These are phyloP conservation scores for Megalops atlanticus DNA, from an alignment of 2,113 vertebrate genomes.

Conservation along the genomic window DNA sequence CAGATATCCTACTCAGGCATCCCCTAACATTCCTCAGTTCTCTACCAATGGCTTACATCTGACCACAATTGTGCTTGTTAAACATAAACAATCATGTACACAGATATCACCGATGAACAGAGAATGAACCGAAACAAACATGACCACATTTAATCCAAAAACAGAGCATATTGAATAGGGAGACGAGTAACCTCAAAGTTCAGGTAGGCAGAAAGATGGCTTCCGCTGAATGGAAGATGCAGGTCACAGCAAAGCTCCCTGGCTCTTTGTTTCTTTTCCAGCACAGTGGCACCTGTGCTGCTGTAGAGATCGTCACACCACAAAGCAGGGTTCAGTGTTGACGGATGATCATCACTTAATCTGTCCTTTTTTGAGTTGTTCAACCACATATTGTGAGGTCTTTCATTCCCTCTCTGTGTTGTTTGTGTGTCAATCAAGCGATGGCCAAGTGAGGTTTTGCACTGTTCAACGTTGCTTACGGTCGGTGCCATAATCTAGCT, in stretches of 20 bases:
- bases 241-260: neutral
- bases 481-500: neutral
- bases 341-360: neutral
- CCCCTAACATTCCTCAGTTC: slow-evolving; percentile 4
- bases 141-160: neutral
- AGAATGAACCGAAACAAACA: slow-evolving; percentile 6
- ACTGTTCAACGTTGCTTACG: slow-evolving; percentile 13
- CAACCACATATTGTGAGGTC: neutral
- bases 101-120: neutral
- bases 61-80: slow-evolving; percentile 15
- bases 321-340: neutral
- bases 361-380: neutral
- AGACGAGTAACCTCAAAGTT: slow-evolving; percentile 23
- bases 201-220: slow-evolving; percentile 7
- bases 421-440: neutral
- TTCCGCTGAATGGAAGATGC: neutral
- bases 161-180: slow-evolving; percentile 18
- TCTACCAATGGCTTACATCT: slow-evolving; percentile 6
- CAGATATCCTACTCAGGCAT: neutral
- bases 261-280: neutral
- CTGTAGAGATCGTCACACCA: neutral
- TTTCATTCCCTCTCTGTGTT: neutral
- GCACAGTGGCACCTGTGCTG: neutral
- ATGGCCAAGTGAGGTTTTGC: slow-evolving; percentile 11
- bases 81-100: slow-evolving; percentile 6